Evolutionary conservation across 2,888 invertebrate genomes (phyloP).

Genomic region (Salticus scenicus): DNA sequence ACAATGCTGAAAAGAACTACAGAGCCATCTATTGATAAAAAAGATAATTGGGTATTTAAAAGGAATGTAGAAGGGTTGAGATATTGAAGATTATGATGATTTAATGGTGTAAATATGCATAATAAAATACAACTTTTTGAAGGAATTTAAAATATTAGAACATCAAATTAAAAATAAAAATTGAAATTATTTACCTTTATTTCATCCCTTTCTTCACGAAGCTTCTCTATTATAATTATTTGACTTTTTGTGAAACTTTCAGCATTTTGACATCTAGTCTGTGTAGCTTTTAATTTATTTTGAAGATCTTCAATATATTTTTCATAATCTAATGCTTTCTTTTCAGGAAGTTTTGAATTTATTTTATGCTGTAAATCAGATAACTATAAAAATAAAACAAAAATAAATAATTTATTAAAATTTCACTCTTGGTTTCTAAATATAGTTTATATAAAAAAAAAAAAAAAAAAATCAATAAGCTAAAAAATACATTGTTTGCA

Average conservation of each 20-base stretch:
- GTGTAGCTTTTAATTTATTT: constrained; percentile 82
- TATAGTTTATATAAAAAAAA: not conserved
- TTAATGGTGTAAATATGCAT: too few species aligned
- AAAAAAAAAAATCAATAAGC: too few species aligned
- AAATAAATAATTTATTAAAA: constrained; percentile 13
- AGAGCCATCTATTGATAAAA: too few species aligned
- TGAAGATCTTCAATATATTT: constrained; percentile 78
- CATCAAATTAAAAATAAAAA: too few species aligned
- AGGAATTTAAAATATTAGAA: too few species aligned
- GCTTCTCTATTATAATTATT: constrained; percentile 81
- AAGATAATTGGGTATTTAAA: too few species aligned
- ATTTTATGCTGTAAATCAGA: constrained; percentile 78
- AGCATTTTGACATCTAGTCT: constrained; percentile 81
- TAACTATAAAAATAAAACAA: constrained; percentile 72
- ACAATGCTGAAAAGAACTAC: too few species aligned
- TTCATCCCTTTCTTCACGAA: constrained; percentile 84
- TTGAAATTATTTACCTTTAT: too few species aligned
- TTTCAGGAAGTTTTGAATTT: constrained; percentile 73
- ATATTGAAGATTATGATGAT: too few species aligned
- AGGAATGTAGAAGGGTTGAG: too few species aligned
- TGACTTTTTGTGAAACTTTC: constrained; percentile 81
- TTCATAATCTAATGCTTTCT: constrained; percentile 73
- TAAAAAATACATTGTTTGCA: not conserved
- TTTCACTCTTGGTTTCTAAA: not conserved
- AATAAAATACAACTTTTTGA: too few species aligned